Evolutionary conservation across 2,888 invertebrate species (phyloP), one percentile per base, ranked within the genome.

Genomic region (Noctua fimbriata): DNA sequence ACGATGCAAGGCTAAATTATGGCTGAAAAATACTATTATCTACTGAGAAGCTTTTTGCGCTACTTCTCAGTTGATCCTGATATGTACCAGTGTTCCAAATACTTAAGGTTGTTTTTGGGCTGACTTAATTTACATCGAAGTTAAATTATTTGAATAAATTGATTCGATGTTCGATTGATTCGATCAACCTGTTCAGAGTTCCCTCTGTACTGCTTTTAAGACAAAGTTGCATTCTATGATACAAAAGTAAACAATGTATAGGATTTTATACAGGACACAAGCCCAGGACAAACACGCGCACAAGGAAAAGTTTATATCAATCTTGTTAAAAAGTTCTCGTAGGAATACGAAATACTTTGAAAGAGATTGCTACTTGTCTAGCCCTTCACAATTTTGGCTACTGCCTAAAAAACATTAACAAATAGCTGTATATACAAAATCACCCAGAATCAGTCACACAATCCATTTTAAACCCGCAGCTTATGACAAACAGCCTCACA

Each of bases 401-500:
- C n/a, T 18, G 44, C n/a, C 16, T 28, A 18, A 67, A 67, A 24
- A 16, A 2, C 16, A 41, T 36, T 41, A 16, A 41, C 14, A 66
- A 67, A 67, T 10, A 28, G 4, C 67, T 28, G 67, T 67, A n/a
- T 49, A 52, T 66, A 36, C 24, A 14, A 9, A 49, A 71, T 36
- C 36, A 21, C 41, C 58, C n/a, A 18, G 49, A 49, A 44, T 18
- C 55, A 60, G 21, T 41, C 41, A 58, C 28, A 41, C 24, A 44
- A 84, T 60, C 49, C 60, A 73, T 71, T 67, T 44, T 16, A 49
- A 75, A 73, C 67, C 28, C 52, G 7, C 49, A 21, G 67, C 74
- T 73, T 58, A 78, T 76, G 83, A 86, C 78, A 71, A 55, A 78
- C 69, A 72, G 52, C 60, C 75, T 69, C 44, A 63, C 76, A 80